phyloP scores from a whole-genome alignment of 1,140 invertebrate genomes.

The Notospermus geniculatus region DNA sequence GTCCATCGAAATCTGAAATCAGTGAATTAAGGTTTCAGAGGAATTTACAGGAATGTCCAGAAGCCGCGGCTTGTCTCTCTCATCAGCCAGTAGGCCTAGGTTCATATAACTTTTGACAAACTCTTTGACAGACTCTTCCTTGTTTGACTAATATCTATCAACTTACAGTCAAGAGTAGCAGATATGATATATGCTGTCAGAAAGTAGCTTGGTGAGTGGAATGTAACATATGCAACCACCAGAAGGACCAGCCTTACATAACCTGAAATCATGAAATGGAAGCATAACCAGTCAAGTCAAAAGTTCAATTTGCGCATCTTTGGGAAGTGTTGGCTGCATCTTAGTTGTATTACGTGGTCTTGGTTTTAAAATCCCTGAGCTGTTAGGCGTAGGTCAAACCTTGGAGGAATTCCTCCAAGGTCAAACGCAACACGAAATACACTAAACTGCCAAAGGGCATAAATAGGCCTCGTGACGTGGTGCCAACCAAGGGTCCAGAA shows the following conservation, averaged over 20 bases:
- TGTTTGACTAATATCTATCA: too few relatives aligned
- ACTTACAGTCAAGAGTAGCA: slow-evolving; percentile 22
- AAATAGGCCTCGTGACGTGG: too few relatives aligned
- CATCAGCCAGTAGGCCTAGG: too few relatives aligned
- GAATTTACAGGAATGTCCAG: too few relatives aligned
- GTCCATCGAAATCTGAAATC: slow-evolving; percentile 41
- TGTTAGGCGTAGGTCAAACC: background rate
- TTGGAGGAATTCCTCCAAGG: background rate
- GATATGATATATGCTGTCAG: slow-evolving; percentile 18
- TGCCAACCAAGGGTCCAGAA: too few relatives aligned
- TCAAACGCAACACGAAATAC: background rate
- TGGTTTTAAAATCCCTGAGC: background rate
- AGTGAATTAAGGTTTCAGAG: background rate
- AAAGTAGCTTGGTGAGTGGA: slow-evolving; percentile 13
- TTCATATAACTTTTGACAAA: too few relatives aligned
- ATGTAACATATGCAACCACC: slow-evolving; percentile 11
- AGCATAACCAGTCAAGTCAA: too few relatives aligned
- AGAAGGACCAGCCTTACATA: slow-evolving; percentile 20
- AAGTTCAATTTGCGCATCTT: too few relatives aligned
- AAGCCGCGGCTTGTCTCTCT: too few relatives aligned
- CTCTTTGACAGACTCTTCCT: too few relatives aligned
- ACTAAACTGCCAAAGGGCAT: background rate
- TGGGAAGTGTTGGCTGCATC: too few relatives aligned
- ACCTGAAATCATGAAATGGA: slow-evolving; percentile 20
- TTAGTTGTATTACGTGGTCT: too few relatives aligned